phyloP scores from a whole-genome alignment of 2,113 vertebrate genomes.

The Isurus oxyrinchus region DNA sequence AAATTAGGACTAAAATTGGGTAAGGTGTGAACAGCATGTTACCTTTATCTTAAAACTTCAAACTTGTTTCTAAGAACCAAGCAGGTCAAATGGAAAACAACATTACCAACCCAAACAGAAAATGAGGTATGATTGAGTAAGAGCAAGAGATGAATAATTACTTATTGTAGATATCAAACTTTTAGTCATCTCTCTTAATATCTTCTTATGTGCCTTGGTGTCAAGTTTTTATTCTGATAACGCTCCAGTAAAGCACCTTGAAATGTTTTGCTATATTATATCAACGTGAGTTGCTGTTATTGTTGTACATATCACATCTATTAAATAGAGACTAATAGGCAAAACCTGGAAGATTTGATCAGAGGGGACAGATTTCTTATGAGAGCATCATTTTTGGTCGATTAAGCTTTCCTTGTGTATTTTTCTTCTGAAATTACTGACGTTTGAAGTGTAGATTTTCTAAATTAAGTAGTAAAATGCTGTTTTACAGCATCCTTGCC shows the following conservation, averaged over 20 bases:
- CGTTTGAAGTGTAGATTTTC: slow-evolving; percentile 6
- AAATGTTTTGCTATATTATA: not conserved
- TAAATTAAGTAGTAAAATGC: not conserved
- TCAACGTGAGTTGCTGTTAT: not conserved
- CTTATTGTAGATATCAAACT: not conserved
- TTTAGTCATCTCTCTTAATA: not conserved
- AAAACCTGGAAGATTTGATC: not conserved
- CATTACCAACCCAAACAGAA: not conserved
- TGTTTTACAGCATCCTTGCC: not conserved
- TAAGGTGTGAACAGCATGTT: not conserved
- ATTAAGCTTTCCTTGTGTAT: not conserved
- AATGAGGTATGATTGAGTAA: not conserved
- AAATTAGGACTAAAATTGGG: not conserved
- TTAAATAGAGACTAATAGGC: not conserved
- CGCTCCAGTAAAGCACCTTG: not conserved
- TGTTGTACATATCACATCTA: not conserved
- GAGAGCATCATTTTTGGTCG: not conserved
- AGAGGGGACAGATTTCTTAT: not conserved
- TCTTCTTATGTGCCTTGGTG: not conserved
- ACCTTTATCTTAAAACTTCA: not conserved
- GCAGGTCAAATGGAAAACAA: not conserved
- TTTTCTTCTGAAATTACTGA: not conserved
- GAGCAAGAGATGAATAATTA: not conserved
- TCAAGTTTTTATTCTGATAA: not conserved
- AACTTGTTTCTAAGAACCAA: not conserved